phyloP scores from a whole-genome alignment of 2,888 invertebrate species.

The Creontiades dilutus region DNA sequence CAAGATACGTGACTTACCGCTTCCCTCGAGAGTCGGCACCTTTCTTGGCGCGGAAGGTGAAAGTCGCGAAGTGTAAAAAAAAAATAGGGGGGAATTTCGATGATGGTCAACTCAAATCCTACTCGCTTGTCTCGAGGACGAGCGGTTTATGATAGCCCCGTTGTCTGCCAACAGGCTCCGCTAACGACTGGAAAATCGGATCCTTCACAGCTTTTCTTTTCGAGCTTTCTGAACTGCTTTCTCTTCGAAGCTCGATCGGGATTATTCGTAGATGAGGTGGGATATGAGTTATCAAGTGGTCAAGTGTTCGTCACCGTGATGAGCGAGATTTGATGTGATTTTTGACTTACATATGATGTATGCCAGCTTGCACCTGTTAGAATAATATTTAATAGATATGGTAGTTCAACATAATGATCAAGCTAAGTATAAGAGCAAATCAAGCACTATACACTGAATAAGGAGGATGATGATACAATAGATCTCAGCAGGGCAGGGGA shows the following conservation, averaged over 20 bases:
- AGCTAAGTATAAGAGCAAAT: too few species aligned
- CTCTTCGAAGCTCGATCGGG: neutral
- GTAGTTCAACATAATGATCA: too few species aligned
- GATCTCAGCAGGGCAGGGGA: too few species aligned
- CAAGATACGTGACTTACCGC: neutral
- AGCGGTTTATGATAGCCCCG: constrained; percentile 27
- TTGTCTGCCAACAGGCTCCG: neutral
- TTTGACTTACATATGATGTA: too few species aligned
- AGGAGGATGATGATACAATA: too few species aligned
- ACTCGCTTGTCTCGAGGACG: constrained; percentile 6
- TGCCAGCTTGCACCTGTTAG: too few species aligned
- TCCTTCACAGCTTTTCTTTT: neutral
- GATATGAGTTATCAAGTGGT: neutral
- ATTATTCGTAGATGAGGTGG: neutral
- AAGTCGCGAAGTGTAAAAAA: neutral
- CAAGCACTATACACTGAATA: too few species aligned
- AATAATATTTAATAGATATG: too few species aligned
- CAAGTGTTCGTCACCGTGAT: too few species aligned
- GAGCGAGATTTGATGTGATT: too few species aligned
- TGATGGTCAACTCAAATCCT: constrained; percentile 31
- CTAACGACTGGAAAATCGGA: constrained; percentile 26
- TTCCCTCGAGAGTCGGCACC: neutral
- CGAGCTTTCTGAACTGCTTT: neutral
- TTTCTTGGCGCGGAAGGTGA: neutral
- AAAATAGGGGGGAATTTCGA: neutral